A percentile compares a stretch with the other conserved stretches of the same genome.
Evolutionary conservation across 2,797 vertebrate genomes (phyloP).

Genomic region (Falco cherrug): DNA sequence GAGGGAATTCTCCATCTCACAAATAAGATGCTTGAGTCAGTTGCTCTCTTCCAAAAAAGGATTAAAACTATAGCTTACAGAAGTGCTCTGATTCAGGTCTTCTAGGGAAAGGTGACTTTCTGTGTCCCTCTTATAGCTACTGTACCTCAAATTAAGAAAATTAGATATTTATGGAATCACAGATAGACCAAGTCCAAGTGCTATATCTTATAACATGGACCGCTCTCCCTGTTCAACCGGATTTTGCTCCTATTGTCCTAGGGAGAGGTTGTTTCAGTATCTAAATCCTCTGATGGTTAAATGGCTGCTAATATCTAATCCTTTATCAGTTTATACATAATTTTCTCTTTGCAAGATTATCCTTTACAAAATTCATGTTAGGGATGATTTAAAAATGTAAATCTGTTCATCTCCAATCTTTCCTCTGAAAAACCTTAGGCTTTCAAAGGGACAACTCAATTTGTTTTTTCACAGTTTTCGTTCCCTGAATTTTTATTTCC

Average conservation of each 20-base stretch:
- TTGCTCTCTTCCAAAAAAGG: neutral
- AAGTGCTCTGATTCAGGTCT: neutral
- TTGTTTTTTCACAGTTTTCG: neutral
- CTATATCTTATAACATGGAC: neutral
- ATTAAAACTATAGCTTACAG: neutral
- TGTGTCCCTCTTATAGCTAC: neutral
- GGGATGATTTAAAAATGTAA: neutral
- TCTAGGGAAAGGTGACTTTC: neutral
- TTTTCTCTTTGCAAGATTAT: neutral
- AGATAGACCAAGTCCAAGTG: neutral
- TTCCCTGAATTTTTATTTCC: neutral
- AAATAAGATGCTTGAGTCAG: neutral
- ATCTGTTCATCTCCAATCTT: neutral
- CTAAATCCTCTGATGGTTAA: neutral
- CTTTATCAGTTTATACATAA: neutral
- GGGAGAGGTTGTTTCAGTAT: neutral
- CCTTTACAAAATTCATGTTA: neutral
- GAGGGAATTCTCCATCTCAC: neutral
- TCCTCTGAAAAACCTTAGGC: neutral
- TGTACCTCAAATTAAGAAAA: neutral
- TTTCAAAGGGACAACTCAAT: neutral
- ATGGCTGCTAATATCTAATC: neutral
- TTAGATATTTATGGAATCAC: neutral
- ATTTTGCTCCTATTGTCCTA: neutral
- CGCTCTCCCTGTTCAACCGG: neutral